Conservation (phyloP, 2,113 vertebrate species). For the Microtus montanus region DNA sequence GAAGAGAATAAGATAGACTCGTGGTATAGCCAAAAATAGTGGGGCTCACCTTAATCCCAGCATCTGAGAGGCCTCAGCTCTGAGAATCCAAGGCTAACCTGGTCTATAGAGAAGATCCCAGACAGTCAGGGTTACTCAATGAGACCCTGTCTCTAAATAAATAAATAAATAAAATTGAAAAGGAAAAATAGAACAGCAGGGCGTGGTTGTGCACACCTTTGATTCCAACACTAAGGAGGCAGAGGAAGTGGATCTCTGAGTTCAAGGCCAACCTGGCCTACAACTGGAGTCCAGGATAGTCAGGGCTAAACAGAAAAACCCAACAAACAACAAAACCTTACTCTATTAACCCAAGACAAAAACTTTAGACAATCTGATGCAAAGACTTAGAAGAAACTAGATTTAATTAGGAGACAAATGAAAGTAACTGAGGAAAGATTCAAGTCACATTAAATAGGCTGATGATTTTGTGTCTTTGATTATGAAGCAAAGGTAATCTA, state of each 20-base stretch:
- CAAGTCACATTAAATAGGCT: background rate
- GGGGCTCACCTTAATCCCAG: background rate
- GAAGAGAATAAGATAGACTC: background rate
- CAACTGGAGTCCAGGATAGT: background rate
- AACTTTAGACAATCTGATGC: background rate
- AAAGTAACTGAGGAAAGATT: background rate
- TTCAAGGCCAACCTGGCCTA: background rate
- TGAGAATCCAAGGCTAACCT: background rate
- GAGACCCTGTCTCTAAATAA: background rate
- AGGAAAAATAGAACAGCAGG: background rate
- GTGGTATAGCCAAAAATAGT: background rate
- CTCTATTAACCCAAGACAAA: background rate
- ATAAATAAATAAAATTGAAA: background rate
- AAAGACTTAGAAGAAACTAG: background rate
- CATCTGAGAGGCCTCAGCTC: background rate
- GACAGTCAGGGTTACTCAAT: background rate
- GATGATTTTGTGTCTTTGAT: background rate
- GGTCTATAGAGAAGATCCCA: background rate
- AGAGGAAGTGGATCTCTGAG: background rate
- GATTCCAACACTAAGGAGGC: background rate
- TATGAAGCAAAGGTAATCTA: background rate
- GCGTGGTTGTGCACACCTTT: background rate
- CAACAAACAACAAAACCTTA: background rate
- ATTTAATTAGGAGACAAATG: background rate
- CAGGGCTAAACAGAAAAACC: background rate